These are phyloP conservation scores for Callorhinus ursinus DNA, from an alignment of 2,113 vertebrate genomes.

Conservation along the genomic window DNA sequence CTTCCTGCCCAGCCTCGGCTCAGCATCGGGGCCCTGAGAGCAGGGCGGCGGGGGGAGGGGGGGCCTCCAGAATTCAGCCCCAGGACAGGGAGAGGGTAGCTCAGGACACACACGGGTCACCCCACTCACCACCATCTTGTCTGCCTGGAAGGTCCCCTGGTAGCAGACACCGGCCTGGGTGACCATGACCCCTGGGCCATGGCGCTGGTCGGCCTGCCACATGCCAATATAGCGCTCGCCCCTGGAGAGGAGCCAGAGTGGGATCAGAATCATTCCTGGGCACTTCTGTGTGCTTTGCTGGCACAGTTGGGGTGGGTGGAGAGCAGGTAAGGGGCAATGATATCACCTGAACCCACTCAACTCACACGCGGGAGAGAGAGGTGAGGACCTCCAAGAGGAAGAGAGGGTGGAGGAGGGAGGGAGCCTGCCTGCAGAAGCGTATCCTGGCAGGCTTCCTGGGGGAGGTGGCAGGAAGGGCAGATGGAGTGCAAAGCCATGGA, in stretches of 20 bases:
- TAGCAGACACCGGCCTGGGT: constrained; percentile 87
- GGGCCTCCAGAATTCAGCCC: background rate
- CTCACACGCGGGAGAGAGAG: background rate
- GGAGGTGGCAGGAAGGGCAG: background rate
- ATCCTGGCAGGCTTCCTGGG: background rate
- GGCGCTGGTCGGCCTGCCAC: constrained; percentile 84
- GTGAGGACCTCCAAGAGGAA: background rate
- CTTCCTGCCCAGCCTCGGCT: background rate
- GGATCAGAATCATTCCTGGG: background rate
- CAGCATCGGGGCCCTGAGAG: background rate
- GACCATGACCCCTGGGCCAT: constrained; percentile 85
- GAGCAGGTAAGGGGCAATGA: background rate
- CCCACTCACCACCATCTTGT: constrained; percentile 87
- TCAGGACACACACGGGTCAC: background rate
- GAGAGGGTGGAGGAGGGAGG: background rate
- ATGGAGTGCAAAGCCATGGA: background rate
- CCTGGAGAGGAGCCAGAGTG: constrained; percentile 65
- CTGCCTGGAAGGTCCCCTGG: constrained; percentile 84
- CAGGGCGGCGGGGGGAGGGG: no score
- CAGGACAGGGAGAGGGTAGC: background rate
- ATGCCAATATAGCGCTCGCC: constrained; percentile 87
- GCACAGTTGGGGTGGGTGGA: no score
- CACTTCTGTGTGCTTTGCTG: background rate
- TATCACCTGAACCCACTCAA: background rate
- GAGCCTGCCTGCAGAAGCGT: background rate